Conservation (phyloP, 2,888 invertebrate species). For the Zaprionus bogoriensis region DNA sequence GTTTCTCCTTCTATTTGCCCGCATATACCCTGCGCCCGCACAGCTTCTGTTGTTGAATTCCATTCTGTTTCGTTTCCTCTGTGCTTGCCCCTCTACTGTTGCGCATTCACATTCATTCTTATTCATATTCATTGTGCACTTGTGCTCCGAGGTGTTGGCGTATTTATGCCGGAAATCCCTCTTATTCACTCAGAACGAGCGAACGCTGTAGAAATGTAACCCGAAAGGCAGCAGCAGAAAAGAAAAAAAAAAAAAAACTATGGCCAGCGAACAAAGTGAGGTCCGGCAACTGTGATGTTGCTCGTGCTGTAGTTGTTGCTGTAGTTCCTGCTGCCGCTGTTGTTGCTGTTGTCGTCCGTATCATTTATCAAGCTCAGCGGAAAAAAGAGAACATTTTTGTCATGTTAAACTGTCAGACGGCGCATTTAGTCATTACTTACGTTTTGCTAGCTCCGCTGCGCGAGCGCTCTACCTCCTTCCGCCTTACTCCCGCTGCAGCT, state of each 20-base stretch:
- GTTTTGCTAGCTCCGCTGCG: slow-evolving; percentile 43
- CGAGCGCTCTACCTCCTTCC: not conserved
- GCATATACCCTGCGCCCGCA: not conserved
- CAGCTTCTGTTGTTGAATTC: slow-evolving; percentile 30
- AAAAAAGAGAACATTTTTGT: slow-evolving; percentile 74
- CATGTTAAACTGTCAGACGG: slow-evolving; percentile 80
- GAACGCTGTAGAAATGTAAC: slow-evolving; percentile 51
- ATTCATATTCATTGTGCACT: slow-evolving; percentile 66
- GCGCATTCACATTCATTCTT: slow-evolving; percentile 38
- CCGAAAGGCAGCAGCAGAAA: not conserved
- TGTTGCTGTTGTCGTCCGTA: slow-evolving; percentile 45
- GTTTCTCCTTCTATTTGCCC: slow-evolving; percentile 19
- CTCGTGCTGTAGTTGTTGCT: not conserved
- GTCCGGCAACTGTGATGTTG: slow-evolving; percentile 45
- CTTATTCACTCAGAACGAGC: slow-evolving; percentile 62
- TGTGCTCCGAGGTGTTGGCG: slow-evolving; percentile 40
- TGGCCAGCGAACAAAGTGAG: slow-evolving; percentile 28
- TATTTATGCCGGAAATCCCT: slow-evolving; percentile 68
- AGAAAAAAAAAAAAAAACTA: slow-evolving; percentile 23
- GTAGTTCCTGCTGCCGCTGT: not conserved
- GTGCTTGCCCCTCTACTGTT: slow-evolving; percentile 35
- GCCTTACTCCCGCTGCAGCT: no score
- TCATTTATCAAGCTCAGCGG: slow-evolving; percentile 76
- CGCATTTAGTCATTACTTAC: slow-evolving; percentile 80
- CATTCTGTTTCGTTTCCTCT: slow-evolving; percentile 48